Conservation (phyloP, 2,888 invertebrate species). For the Macaria notata region DNA sequence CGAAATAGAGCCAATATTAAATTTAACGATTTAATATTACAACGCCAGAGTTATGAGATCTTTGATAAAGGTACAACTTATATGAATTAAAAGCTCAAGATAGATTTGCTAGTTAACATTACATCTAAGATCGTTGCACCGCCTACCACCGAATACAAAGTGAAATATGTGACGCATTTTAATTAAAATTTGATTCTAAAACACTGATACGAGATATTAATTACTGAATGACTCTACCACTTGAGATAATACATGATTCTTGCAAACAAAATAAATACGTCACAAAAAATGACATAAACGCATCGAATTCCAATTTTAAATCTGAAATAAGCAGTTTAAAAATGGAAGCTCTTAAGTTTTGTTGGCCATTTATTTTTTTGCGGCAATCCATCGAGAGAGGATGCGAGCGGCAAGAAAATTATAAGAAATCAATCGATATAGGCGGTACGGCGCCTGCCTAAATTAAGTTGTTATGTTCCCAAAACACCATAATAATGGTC, state of each 20-base stretch:
- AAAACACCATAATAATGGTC: constrained; percentile 68
- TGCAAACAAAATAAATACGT: not conserved
- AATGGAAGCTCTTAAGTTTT: constrained; percentile 31
- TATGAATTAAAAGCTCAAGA: constrained; percentile 44
- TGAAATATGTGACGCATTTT: constrained; percentile 81
- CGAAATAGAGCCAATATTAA: constrained; percentile 77
- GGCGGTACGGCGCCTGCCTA: constrained; percentile 74
- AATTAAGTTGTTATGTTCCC: constrained; percentile 77
- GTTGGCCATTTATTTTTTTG: constrained; percentile 54
- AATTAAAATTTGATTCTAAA: constrained; percentile 79
- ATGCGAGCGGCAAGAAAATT: constrained; percentile 66
- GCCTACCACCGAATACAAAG: constrained; percentile 76
- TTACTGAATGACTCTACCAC: constrained; percentile 61
- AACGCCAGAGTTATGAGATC: constrained; percentile 58
- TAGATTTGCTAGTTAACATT: constrained; percentile 51
- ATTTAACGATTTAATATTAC: constrained; percentile 80
- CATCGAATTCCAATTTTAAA: constrained; percentile 8
- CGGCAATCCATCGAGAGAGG: constrained; percentile 56
- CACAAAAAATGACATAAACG: not conserved
- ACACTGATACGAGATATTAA: constrained; percentile 74
- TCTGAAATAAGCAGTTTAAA: constrained; percentile 31
- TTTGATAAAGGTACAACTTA: constrained; percentile 41
- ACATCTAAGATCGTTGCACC: constrained; percentile 60
- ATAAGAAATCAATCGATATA: constrained; percentile 74
- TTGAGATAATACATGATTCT: constrained; percentile 10